Evolutionary conservation across 2,113 vertebrate genomes (phyloP).

Genomic region (Tragelaphus imberbis): DNA sequence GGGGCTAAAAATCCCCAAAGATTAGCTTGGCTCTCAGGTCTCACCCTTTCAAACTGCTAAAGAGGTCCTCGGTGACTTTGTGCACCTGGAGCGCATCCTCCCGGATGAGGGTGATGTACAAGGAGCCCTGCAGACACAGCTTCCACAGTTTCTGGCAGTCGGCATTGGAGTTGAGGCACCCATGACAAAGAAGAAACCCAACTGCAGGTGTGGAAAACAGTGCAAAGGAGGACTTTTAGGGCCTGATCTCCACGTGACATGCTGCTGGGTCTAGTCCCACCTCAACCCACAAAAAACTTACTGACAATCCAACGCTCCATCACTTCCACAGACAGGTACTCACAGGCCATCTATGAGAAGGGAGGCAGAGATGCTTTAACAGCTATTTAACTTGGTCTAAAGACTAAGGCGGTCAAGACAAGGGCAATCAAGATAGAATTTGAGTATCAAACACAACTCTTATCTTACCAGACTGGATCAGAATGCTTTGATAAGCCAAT

Average conservation of each 20-base stretch:
- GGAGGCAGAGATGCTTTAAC: neutral
- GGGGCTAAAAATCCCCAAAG: neutral
- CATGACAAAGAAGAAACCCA: slow-evolving; percentile 92
- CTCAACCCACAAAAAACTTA: slow-evolving; percentile 78
- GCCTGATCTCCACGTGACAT: neutral
- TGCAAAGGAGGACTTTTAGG: neutral
- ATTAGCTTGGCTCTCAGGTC: neutral
- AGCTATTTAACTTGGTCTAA: neutral
- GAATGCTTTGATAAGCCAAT: neutral
- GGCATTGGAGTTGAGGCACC: slow-evolving; percentile 82
- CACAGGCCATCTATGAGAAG: slow-evolving; percentile 88
- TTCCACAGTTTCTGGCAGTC: slow-evolving; percentile 90
- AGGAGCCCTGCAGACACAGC: slow-evolving; percentile 86
- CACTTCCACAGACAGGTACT: slow-evolving; percentile 92
- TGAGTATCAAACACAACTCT: neutral
- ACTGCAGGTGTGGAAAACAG: slow-evolving; percentile 74
- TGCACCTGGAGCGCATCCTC: slow-evolving; percentile 90
- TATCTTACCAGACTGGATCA: neutral
- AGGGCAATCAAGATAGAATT: neutral
- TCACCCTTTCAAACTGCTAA: slow-evolving; percentile 89
- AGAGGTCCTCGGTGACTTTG: slow-evolving; percentile 89
- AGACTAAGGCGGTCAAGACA: neutral
- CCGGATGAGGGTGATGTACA: slow-evolving; percentile 87
- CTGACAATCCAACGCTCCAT: slow-evolving; percentile 95
- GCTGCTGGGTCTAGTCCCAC: neutral